A percentile compares a stretch with the other conserved stretches of the same genome.
Conservation (phyloP, 2,113 vertebrate genomes). For the Vombatus ursinus region DNA sequence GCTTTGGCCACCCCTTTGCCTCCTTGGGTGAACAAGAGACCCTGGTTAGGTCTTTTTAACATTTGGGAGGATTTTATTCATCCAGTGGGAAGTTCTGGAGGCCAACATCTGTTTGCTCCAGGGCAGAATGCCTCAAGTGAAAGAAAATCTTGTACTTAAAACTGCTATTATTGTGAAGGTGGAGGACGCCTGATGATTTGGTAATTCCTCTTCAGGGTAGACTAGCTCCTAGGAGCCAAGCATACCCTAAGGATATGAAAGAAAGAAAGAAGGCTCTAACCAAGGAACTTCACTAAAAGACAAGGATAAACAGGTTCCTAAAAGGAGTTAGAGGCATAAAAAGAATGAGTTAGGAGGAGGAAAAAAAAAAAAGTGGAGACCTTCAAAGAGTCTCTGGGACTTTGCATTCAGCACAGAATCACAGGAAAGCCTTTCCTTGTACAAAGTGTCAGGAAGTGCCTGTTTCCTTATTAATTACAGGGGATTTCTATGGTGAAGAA, state of each 20-base stretch:
- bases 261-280: conserved; percentile 33
- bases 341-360: background rate
- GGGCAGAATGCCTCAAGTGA: conserved; percentile 49
- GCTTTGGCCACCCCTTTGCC: conserved; percentile 49
- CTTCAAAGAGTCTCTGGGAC: background rate
- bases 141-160: conserved; percentile 55
- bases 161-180: background rate
- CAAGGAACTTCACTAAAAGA: background rate
- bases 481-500: background rate
- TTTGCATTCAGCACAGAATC: background rate
- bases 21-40: conserved; percentile 49
- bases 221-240: conserved; percentile 1
- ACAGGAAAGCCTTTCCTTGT: background rate
- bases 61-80: conserved; percentile 65
- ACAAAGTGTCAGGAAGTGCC: background rate
- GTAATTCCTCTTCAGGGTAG: background rate
- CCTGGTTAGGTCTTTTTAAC: conserved; percentile 44
- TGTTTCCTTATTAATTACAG: background rate
- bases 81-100: conserved; percentile 50
- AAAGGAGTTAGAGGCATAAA: background rate
- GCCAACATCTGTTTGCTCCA: conserved; percentile 61
- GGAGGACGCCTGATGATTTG: background rate
- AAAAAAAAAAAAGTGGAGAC: background rate
- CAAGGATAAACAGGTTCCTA: background rate
- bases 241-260: background rate